Conservation (phyloP, 1,140 invertebrate species). For the Agrilus planipennis region DNA sequence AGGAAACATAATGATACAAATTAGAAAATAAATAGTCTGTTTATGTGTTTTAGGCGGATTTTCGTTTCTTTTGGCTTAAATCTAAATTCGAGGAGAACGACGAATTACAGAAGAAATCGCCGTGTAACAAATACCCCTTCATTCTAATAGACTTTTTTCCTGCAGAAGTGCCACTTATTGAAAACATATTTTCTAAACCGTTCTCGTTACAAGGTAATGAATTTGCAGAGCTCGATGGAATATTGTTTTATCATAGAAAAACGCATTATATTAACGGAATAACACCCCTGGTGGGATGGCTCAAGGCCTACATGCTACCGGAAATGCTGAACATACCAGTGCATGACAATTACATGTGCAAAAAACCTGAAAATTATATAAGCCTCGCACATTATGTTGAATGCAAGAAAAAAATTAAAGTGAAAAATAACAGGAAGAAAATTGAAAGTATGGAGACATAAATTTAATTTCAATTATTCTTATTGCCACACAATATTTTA, state of each 20-base stretch:
- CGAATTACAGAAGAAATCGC: slow-evolving; percentile 21
- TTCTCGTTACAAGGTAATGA: slow-evolving; percentile 24
- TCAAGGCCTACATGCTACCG: slow-evolving; percentile 75
- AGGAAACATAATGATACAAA: too few relatives aligned
- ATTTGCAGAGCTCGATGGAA: slow-evolving; percentile 51
- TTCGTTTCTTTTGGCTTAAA: slow-evolving; percentile 64
- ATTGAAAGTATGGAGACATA: not conserved
- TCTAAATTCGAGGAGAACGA: slow-evolving; percentile 50
- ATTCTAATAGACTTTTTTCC: slow-evolving; percentile 13
- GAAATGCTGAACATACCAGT: slow-evolving; percentile 56
- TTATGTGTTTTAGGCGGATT: slow-evolving; percentile 47
- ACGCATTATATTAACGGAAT: slow-evolving; percentile 62
- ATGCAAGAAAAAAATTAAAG: too few relatives aligned
- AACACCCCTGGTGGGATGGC: slow-evolving; percentile 80
- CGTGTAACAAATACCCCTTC: slow-evolving; percentile 11
- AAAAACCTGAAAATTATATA: slow-evolving; percentile 31
- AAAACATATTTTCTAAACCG: slow-evolving; percentile 32
- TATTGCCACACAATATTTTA: too few relatives aligned
- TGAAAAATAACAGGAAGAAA: slow-evolving; percentile 1
- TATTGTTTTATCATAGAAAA: slow-evolving; percentile 72
- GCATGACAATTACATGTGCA: slow-evolving; percentile 31
- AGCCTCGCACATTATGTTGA: slow-evolving; percentile 16
- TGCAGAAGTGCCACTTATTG: slow-evolving; percentile 32
- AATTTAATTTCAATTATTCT: too few relatives aligned
- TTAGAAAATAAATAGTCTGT: too few relatives aligned